Base-by-base conservation (phyloP, 2,113 vertebrate genomes). In the Pteronura brasiliensis region DNA sequence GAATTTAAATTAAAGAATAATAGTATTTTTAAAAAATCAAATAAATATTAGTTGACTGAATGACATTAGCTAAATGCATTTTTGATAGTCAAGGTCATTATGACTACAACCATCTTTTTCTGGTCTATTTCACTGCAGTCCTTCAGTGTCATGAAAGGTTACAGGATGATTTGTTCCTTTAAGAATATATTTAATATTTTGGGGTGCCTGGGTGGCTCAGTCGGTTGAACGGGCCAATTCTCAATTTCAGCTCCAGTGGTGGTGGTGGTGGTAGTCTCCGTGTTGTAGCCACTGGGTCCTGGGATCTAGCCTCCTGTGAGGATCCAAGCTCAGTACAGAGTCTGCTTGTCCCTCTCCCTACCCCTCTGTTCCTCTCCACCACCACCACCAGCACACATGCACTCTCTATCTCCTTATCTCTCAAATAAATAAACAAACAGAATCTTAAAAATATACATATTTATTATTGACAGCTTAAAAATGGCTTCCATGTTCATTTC, bases 111-210 rank as follows among this genome's bases (percentile, higher is more conserved):
- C 29, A 63, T 31, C 34, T 17, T 42, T 42, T 67, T 95, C 71
- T 84, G 69, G 25, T 42, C 52, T 29, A 74, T 57, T 85, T 95
- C 25, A 57, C 29, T 88, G 11, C 12, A 92, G 55, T 21, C 81
- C 83, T 82, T 72, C 65, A 29, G 44, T 31, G 39, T 55, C 55
- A 44, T 12, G n/a, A 65, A 81, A 74, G 15, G 29, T 23, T 84
- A 84, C 34, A 65, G n/a, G 20, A 88, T 74, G 29, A 92, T 74
- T 82, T 96, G n/a, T 96, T 92, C 55, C 44, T 92, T 27, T 36
- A 92, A 72, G 92, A 92, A 74, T 74, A 31, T 15, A 76, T 59
- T 74, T 86, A 69, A 36, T 23, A 74, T 91, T 34, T 34, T 95
- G 72, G 67, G 67, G 67, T 17, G 7, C 17, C 67, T 20, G 18